Percentiles rank a stretch among this genome's conserved stretches.
Evolutionary conservation across 37 sponge, comb jelly and placozoan species (phyloP).

Genomic region (Theonella swinhoei): DNA sequence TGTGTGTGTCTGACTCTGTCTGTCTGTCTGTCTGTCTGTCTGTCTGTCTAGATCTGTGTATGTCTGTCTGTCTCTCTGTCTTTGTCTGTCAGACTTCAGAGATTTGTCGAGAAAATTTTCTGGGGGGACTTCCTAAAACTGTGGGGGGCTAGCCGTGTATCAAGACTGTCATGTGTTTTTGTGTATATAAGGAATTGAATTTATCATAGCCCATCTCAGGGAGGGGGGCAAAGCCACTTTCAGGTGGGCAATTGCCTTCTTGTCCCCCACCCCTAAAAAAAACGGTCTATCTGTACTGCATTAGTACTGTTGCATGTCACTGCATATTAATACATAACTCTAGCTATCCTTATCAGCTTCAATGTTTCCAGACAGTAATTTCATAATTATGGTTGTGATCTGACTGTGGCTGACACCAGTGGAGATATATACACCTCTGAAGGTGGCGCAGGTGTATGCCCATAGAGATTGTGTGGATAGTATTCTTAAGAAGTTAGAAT

Average conservation of each 20-base stretch:
- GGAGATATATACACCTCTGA: constrained; percentile 48
- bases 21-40: constrained; percentile 11
- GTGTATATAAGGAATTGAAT: too few relatives aligned
- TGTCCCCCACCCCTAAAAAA: too few relatives aligned
- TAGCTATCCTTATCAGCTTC: too few relatives aligned
- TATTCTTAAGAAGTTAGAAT: neutral
- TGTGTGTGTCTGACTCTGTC: neutral
- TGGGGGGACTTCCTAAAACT: too few relatives aligned
- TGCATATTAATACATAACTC: too few relatives aligned
- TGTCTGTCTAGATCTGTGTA: neutral
- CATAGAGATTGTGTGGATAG: constrained; percentile 38
- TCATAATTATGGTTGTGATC: constrained; percentile 23
- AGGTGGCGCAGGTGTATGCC: constrained; percentile 38
- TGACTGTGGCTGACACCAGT: constrained; percentile 21
- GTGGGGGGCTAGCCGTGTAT: too few relatives aligned
- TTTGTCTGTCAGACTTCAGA: neutral
- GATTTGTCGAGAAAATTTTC: too few relatives aligned
- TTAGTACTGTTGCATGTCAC: too few relatives aligned
- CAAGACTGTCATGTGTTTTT: neutral
- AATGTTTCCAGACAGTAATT: constrained; percentile 33
- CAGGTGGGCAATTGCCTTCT: too few relatives aligned
- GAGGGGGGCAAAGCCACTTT: too few relatives aligned
- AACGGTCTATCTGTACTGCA: too few relatives aligned
- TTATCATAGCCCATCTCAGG: too few relatives aligned
- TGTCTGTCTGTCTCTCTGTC: constrained; percentile 29